phyloP scores from a whole-genome alignment of 2,888 invertebrate genomes.

The Macrophya alboannulata region DNA sequence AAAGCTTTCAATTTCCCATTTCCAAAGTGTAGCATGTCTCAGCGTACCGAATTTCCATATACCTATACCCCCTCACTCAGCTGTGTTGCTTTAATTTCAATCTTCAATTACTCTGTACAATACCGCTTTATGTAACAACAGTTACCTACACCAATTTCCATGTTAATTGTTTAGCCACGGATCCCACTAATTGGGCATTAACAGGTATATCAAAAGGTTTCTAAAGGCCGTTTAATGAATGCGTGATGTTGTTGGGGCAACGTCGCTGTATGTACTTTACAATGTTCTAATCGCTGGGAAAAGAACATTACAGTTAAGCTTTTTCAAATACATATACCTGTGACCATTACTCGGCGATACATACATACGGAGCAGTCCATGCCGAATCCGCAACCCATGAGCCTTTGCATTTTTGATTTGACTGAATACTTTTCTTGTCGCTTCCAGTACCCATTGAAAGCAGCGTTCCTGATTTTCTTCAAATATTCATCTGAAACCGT shows the following conservation, averaged over 20 bases:
- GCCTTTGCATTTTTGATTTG: too few relatives aligned
- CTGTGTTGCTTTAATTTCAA: background rate
- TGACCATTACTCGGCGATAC: background rate
- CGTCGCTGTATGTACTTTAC: background rate
- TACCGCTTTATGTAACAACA: background rate
- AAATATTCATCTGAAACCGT: too few relatives aligned
- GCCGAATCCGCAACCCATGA: too few relatives aligned
- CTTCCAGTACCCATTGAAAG: too few relatives aligned
- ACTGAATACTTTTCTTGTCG: too few relatives aligned
- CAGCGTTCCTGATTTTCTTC: too few relatives aligned
- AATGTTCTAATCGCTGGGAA: background rate
- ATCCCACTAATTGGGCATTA: slow-evolving; percentile 1
- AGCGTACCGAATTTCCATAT: background rate
- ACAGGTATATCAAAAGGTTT: slow-evolving; percentile 15
- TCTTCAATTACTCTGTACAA: background rate
- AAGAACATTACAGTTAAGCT: background rate
- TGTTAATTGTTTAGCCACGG: background rate
- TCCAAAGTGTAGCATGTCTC: background rate
- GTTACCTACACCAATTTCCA: background rate
- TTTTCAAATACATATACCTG: background rate
- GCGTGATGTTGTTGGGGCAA: background rate
- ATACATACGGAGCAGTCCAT: too few relatives aligned
- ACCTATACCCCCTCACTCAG: background rate
- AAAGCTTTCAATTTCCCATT: slow-evolving; percentile 21
- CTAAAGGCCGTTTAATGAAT: background rate